Evolutionary conservation across 2,797 vertebrate species (phyloP).

Genomic region (Thamnophis elegans): DNA sequence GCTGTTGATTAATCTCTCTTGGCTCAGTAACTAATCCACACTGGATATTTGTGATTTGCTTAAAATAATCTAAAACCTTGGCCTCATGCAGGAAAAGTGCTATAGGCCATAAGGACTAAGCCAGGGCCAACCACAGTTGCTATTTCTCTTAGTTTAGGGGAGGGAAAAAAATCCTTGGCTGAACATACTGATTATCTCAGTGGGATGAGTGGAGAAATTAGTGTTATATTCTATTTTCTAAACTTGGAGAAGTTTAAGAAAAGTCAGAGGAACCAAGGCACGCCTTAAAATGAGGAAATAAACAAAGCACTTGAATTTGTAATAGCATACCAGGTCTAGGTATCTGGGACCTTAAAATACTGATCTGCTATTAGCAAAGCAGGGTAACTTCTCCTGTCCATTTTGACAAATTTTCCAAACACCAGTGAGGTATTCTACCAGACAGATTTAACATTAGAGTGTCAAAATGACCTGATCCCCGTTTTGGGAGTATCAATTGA

Average conservation of each 20-base stretch:
- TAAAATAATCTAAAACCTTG: conserved; percentile 13
- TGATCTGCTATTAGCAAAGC: neutral
- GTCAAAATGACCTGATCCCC: neutral
- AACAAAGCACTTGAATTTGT: neutral
- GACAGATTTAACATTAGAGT: neutral
- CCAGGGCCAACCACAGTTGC: neutral
- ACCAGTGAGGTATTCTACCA: neutral
- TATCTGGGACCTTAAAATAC: neutral
- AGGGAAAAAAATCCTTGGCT: rapidly evolving
- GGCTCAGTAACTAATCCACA: conserved; percentile 34
- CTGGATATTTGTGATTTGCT: conserved; percentile 5
- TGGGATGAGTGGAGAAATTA: neutral
- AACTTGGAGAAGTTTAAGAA: neutral
- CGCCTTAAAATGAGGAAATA: neutral
- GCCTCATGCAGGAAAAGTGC: neutral
- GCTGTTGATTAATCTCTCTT: conserved; percentile 28
- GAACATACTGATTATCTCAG: neutral
- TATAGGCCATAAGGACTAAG: neutral
- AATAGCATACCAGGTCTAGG: neutral
- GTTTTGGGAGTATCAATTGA: neutral
- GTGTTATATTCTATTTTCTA: rapidly evolving
- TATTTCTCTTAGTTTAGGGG: rapidly evolving
- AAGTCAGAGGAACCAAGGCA: neutral
- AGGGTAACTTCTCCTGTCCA: neutral
- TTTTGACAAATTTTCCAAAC: neutral